Evolutionary conservation across 2,888 invertebrate genomes (phyloP).

Genomic region (Erebia epiphron): DNA sequence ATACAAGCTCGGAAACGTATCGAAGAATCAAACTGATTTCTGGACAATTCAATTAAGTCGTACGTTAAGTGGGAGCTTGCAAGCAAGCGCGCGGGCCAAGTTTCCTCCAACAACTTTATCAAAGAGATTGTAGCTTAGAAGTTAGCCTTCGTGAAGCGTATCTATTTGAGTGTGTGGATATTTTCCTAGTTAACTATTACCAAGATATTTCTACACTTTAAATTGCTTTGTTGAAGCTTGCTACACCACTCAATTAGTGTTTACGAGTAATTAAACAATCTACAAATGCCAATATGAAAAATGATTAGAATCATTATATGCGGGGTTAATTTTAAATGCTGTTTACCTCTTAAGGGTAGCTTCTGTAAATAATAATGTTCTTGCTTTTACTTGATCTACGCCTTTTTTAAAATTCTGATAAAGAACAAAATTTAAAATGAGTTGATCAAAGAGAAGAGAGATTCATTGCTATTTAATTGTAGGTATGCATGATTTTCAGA

Average conservation of each 20-base stretch:
- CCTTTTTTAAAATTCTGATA: too few species aligned
- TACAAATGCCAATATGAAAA: not conserved
- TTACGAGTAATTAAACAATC: not conserved
- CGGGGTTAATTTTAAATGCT: too few species aligned
- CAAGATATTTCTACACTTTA: conserved; percentile 7
- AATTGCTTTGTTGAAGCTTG: conserved; percentile 3
- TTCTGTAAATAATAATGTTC: too few species aligned
- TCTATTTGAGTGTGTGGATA: conserved; percentile 39
- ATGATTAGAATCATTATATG: not conserved
- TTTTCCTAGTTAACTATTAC: conserved; percentile 23
- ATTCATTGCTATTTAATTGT: too few species aligned
- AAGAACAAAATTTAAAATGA: too few species aligned
- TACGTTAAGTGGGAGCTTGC: conserved; percentile 77
- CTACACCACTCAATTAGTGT: not conserved
- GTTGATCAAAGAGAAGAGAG: too few species aligned
- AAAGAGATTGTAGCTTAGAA: conserved; percentile 64
- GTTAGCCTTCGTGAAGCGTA: conserved; percentile 61
- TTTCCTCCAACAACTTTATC: conserved; percentile 56
- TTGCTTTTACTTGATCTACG: too few species aligned
- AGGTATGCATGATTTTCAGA: not conserved
- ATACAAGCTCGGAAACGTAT: conserved; percentile 12
- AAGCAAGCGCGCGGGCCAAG: conserved; percentile 70
- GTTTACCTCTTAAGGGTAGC: too few species aligned
- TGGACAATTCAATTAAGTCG: conserved; percentile 77
- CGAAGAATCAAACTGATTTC: conserved; percentile 73